Percentiles rank a stretch among this genome's conserved stretches.
Conservation (phyloP, 2,888 invertebrate genomes). For the Nephrotoma guestfalica region DNA sequence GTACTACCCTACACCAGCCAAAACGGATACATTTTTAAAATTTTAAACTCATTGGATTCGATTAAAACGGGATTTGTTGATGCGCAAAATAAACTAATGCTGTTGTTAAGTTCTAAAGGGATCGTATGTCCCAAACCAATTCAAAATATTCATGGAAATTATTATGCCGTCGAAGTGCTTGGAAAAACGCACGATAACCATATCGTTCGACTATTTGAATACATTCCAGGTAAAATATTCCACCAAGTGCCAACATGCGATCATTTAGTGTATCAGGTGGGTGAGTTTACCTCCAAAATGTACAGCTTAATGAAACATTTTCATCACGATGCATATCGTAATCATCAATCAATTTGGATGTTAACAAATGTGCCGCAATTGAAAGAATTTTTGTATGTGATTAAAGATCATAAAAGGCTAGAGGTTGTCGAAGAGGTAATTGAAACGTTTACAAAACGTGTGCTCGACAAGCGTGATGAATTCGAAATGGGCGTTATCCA, state of each 20-base stretch:
- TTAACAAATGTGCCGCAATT: slow-evolving; percentile 52
- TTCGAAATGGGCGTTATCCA: slow-evolving; percentile 57
- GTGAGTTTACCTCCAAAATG: slow-evolving; percentile 54
- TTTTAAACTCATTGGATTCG: slow-evolving; percentile 71
- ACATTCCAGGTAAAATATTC: slow-evolving; percentile 56
- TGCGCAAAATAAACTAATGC: slow-evolving; percentile 59
- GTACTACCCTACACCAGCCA: slow-evolving; percentile 38
- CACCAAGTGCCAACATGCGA: slow-evolving; percentile 43
- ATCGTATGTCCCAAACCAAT: slow-evolving; percentile 57
- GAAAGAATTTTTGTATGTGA: slow-evolving; percentile 50
- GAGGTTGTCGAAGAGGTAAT: slow-evolving; percentile 47
- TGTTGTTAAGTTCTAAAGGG: slow-evolving; percentile 49
- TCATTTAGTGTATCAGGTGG: slow-evolving; percentile 52
- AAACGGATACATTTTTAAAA: slow-evolving; percentile 64
- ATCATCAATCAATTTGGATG: slow-evolving; percentile 61
- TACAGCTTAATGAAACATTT: slow-evolving; percentile 56
- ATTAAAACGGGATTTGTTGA: slow-evolving; percentile 48
- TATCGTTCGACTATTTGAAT: slow-evolving; percentile 61
- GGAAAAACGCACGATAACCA: slow-evolving; percentile 36
- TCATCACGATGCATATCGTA: slow-evolving; percentile 51
- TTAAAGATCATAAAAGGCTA: slow-evolving; percentile 45
- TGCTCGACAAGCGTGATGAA: slow-evolving; percentile 40
- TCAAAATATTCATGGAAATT: slow-evolving; percentile 47
- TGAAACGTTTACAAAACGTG: slow-evolving; percentile 45
- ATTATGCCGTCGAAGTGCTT: slow-evolving; percentile 40